These are phyloP conservation scores for Mimas tiliae DNA, from an alignment of 2,888 invertebrate species.

Conservation along the genomic window DNA sequence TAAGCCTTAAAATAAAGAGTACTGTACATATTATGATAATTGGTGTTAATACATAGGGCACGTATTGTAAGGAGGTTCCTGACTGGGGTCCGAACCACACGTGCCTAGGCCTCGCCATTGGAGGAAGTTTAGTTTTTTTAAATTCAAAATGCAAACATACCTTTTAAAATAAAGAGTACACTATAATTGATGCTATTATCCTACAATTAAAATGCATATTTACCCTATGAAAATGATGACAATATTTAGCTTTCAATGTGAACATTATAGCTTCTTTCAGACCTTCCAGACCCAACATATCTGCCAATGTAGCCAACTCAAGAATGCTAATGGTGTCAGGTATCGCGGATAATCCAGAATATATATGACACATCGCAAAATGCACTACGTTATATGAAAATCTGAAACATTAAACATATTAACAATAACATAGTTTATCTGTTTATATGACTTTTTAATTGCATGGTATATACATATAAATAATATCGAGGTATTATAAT, in stretches of 20 bases:
- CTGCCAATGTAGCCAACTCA: conserved; percentile 94
- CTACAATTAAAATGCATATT: conserved; percentile 32
- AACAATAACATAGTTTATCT: not conserved
- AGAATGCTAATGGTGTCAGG: conserved; percentile 94
- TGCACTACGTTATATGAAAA: conserved; percentile 94
- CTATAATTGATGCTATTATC: too few species aligned
- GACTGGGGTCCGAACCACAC: too few species aligned
- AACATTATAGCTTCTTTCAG: conserved; percentile 96
- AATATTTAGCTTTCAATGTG: conserved; percentile 94
- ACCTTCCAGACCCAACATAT: conserved; percentile 95
- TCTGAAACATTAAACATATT: conserved; percentile 69
- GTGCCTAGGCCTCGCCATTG: too few species aligned
- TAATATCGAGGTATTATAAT: too few species aligned
- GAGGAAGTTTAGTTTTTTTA: too few species aligned
- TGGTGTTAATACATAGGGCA: too few species aligned
- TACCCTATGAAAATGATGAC: conserved; percentile 97
- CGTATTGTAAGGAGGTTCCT: too few species aligned
- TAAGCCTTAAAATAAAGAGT: too few species aligned
- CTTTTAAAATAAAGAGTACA: too few species aligned
- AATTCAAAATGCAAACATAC: too few species aligned
- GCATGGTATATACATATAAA: too few species aligned
- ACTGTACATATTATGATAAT: too few species aligned
- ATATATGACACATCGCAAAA: conserved; percentile 96
- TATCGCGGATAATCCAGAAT: conserved; percentile 95
- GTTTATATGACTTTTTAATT: not conserved